A percentile compares a stretch with the other conserved stretches of the same genome.
phyloP scores from a whole-genome alignment of 2,888 invertebrate species.

The Hipparchia semele region DNA sequence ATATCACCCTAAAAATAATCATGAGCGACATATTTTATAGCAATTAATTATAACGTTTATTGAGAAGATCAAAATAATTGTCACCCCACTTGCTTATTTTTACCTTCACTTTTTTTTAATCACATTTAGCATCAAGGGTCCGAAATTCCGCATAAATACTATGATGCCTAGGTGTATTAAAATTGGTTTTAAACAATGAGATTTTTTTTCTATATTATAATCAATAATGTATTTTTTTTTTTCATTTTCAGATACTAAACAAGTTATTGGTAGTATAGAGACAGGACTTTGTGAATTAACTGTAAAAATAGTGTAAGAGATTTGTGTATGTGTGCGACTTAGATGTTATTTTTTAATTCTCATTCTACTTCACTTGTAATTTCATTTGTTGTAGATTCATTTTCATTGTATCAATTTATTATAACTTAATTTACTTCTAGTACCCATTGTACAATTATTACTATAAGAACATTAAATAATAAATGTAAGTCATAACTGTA shows the following conservation, averaged over 20 bases:
- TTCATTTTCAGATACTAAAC: conserved; percentile 40
- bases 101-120: too few relatives aligned
- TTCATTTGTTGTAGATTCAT: neutral
- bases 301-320: conserved; percentile 38
- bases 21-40: too few relatives aligned
- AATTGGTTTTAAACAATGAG: too few relatives aligned
- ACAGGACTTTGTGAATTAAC: conserved; percentile 29
- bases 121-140: too few relatives aligned
- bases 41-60: too few relatives aligned
- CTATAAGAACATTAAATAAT: neutral
- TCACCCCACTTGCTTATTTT: too few relatives aligned
- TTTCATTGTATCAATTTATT: conserved; percentile 7
- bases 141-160: too few relatives aligned
- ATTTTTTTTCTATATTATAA: neutral
- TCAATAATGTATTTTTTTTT: neutral
- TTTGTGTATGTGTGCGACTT: conserved; percentile 33
- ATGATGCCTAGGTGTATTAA: too few relatives aligned
- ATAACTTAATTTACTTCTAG: conserved; percentile 11
- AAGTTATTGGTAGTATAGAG: conserved; percentile 24
- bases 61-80: too few relatives aligned
- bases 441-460: conserved; percentile 22
- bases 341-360: conserved; percentile 1
- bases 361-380: too few relatives aligned
- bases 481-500: conserved; percentile 11
- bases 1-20: neutral